These are phyloP conservation scores for Zaprionus nigranus DNA, from an alignment of 1,140 invertebrate species.

Conservation along the genomic window DNA sequence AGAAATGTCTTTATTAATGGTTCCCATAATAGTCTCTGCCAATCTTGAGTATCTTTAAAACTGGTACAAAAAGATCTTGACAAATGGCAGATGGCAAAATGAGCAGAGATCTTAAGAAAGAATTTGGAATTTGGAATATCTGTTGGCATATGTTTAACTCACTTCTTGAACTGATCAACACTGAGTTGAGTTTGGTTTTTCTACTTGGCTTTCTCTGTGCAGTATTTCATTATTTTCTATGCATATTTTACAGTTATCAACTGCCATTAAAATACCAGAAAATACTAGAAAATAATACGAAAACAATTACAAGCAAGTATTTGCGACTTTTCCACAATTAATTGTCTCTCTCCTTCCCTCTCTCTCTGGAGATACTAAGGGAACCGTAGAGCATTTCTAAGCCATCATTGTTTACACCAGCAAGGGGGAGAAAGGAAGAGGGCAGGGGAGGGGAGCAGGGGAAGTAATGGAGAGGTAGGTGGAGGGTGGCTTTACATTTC, in stretches of 20 bases:
- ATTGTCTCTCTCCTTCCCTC: not conserved
- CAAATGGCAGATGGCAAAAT: not conserved
- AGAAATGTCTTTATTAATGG: not conserved
- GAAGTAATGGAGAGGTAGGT: not conserved
- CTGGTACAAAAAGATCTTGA: not conserved
- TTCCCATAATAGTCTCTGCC: not conserved
- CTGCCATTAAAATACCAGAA: not conserved
- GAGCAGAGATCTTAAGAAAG: not conserved
- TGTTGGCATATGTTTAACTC: not conserved
- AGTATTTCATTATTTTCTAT: not conserved
- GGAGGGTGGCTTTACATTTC: constrained; percentile 13
- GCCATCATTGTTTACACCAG: not conserved
- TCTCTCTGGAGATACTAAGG: not conserved
- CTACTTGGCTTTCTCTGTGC: not conserved
- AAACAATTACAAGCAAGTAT: constrained; percentile 3
- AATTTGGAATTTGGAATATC: no score
- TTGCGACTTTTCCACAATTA: not conserved
- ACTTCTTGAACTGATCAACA: not conserved
- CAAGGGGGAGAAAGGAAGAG: no score
- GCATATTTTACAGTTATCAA: not conserved
- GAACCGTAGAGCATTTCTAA: constrained; percentile 12
- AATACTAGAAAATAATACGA: not conserved
- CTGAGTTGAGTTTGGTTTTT: not conserved
- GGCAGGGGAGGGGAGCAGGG: no score
- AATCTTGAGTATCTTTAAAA: not conserved